A percentile compares a stretch with the other conserved stretches of the same genome.
Evolutionary conservation across 1,140 invertebrate species (phyloP).

Genomic region (Eulimnadia texana): DNA sequence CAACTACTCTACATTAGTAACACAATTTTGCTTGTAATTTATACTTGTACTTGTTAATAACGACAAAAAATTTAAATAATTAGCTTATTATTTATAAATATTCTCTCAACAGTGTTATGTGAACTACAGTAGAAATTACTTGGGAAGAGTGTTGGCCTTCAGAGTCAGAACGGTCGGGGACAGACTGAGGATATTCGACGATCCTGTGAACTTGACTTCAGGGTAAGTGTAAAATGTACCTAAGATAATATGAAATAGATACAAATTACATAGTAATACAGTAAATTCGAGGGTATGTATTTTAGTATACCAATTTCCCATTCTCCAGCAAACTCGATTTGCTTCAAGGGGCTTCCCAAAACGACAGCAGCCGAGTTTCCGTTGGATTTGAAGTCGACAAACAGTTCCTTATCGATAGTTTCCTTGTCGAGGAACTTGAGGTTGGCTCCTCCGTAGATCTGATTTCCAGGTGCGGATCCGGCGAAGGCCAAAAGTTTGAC

Average conservation of each 20-base stretch:
- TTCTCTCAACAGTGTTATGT: too few relatives aligned
- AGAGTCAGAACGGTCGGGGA: constrained; percentile 6
- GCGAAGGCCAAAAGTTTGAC: constrained; percentile 27
- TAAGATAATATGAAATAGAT: not conserved
- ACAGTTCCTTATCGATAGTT: constrained; percentile 29
- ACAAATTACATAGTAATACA: not conserved
- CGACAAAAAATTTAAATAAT: too few relatives aligned
- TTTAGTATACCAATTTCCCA: not conserved
- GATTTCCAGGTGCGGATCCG: constrained; percentile 35
- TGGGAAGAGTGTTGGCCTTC: constrained; percentile 2
- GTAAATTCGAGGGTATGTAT: not conserved
- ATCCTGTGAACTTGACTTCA: not conserved
- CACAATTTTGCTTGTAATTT: too few relatives aligned
- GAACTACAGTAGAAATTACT: not conserved
- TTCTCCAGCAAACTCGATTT: constrained; percentile 2
- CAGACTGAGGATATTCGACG: constrained; percentile 6
- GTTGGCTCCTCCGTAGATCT: constrained; percentile 34
- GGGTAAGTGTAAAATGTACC: not conserved
- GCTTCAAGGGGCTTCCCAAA: constrained; percentile 8
- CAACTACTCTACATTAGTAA: too few relatives aligned
- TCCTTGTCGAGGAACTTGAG: constrained; percentile 29
- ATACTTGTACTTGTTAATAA: too few relatives aligned
- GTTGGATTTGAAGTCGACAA: constrained; percentile 33
- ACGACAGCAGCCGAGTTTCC: constrained; percentile 31
- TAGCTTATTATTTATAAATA: too few relatives aligned